These are phyloP conservation scores for Parauchenoglanis punctatus DNA, from an alignment of 2,797 vertebrate genomes.

Conservation along the genomic window DNA sequence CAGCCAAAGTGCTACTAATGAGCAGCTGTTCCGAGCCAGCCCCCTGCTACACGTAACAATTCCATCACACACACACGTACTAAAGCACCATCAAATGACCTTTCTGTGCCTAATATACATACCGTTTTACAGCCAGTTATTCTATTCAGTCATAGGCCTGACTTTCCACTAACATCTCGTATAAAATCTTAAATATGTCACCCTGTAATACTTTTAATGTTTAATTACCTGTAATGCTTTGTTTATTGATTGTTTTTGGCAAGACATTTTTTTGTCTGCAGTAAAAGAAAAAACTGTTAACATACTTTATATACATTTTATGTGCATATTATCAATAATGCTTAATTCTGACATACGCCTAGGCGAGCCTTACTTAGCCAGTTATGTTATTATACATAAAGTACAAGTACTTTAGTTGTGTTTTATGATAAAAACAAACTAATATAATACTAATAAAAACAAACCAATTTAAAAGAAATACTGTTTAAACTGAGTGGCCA, in stretches of 20 bases:
- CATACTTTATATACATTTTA: background rate
- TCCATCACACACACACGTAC: slow-evolving; percentile 23
- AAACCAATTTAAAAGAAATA: slow-evolving; percentile 1
- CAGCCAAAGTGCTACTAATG: slow-evolving; percentile 57
- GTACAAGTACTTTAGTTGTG: background rate
- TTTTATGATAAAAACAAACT: background rate
- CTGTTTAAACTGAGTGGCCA: background rate
- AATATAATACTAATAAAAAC: background rate
- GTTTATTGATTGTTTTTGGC: too few species aligned
- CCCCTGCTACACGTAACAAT: slow-evolving; percentile 36
- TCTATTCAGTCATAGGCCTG: background rate
- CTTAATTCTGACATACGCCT: background rate
- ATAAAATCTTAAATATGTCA: background rate
- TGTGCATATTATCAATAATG: background rate
- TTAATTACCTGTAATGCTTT: background rate
- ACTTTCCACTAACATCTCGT: background rate
- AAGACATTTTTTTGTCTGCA: background rate
- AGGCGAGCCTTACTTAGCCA: background rate
- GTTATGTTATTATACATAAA: background rate
- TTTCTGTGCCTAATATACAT: slow-evolving; percentile 5
- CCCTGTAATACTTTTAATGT: background rate
- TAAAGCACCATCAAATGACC: slow-evolving; percentile 22
- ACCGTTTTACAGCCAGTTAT: background rate
- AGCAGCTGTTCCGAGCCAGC: slow-evolving; percentile 41
- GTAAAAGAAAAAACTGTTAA: background rate